Conservation (phyloP, 2,113 vertebrate genomes). For the Psittacula cyanocephala region DNA sequence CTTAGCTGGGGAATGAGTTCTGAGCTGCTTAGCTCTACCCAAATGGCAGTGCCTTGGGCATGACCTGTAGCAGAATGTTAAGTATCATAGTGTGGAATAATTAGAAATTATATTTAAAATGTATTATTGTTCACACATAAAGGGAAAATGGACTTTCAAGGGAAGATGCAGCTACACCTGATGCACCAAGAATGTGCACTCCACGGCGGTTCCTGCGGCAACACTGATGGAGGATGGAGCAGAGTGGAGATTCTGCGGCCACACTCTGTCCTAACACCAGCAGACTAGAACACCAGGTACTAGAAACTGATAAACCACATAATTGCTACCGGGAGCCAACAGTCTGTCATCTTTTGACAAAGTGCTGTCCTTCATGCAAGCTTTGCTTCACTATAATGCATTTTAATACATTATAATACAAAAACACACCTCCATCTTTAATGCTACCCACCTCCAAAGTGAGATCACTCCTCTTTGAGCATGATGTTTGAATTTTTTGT, state of each 20-base stretch:
- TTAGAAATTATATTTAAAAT: not conserved
- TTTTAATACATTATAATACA: no score
- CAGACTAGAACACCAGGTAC: not conserved
- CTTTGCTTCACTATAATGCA: no score
- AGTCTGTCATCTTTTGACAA: no score
- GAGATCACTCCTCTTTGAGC: no score
- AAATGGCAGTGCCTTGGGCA: not conserved
- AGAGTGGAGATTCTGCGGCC: not conserved
- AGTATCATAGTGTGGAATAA: not conserved
- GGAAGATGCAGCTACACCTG: not conserved
- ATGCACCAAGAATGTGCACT: not conserved
- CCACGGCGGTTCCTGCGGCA: not conserved
- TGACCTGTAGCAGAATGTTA: not conserved
- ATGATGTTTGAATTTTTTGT: no score
- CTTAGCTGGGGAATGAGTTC: not conserved
- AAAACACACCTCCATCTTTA: no score
- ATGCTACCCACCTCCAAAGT: not conserved
- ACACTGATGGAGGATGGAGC: not conserved
- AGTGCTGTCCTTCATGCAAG: no score
- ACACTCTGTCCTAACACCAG: not conserved
- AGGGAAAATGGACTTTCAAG: not conserved
- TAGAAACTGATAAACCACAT: no score
- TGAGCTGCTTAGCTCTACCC: not conserved
- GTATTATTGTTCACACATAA: not conserved
- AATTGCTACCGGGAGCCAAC: no score